Conservation (phyloP, 2,888 invertebrate genomes). For the Perizoma flavofasciatum region DNA sequence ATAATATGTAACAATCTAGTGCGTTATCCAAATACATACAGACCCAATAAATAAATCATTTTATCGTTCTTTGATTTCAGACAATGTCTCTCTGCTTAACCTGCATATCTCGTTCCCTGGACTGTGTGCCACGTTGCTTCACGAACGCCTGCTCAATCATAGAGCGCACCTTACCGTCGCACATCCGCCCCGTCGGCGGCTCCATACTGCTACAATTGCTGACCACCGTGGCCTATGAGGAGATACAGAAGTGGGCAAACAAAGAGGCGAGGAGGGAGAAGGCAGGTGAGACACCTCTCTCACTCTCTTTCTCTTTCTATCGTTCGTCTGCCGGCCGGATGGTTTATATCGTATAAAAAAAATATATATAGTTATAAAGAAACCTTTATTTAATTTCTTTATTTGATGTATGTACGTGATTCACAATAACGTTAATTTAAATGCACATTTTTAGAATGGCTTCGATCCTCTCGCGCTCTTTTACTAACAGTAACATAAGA, state of each 20-base stretch:
- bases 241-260: conserved; percentile 82
- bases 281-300: conserved; percentile 47
- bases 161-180: conserved; percentile 88
- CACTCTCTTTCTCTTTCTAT: background rate
- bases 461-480: too few relatives aligned
- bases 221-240: conserved; percentile 87
- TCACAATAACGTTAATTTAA: too few relatives aligned
- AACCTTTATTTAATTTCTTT: too few relatives aligned
- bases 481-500: too few relatives aligned
- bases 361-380: too few relatives aligned
- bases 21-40: too few relatives aligned
- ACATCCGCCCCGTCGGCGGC: conserved; percentile 87
- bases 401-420: too few relatives aligned
- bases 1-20: too few relatives aligned
- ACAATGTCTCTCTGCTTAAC: conserved; percentile 89
- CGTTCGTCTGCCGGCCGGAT: background rate
- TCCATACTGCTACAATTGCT: conserved; percentile 89
- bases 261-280: conserved; percentile 63
- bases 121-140: conserved; percentile 86
- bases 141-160: conserved; percentile 84
- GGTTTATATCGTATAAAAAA: too few relatives aligned
- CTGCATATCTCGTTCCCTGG: conserved; percentile 86
- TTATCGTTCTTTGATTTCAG: conserved; percentile 51
- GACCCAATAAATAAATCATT: background rate
- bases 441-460: too few relatives aligned